These are phyloP conservation scores for Leucophenga varia DNA, from an alignment of 1,140 invertebrate species.

Conservation along the genomic window DNA sequence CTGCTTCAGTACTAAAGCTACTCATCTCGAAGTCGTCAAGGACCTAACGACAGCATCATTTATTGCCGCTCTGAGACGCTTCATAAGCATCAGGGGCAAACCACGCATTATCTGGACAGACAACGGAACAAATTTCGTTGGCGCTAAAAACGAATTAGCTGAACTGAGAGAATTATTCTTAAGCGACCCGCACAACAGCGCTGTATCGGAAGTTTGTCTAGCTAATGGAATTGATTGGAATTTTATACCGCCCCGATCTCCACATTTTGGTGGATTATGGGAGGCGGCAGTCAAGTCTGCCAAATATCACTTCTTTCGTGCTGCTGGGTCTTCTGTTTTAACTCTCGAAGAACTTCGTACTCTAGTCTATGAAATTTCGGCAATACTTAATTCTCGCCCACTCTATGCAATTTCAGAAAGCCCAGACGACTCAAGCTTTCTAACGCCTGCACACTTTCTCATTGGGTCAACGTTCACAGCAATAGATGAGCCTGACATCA, in stretches of 20 bases:
- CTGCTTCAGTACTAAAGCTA: slow-evolving; percentile 29
- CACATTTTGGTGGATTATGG: too few species aligned
- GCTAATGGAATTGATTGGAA: slow-evolving; percentile 28
- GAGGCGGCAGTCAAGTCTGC: too few species aligned
- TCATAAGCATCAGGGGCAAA: slow-evolving; percentile 20
- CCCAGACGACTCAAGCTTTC: not conserved
- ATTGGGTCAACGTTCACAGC: not conserved
- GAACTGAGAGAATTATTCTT: slow-evolving; percentile 3
- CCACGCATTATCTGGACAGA: slow-evolving; percentile 32
- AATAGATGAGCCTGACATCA: not conserved
- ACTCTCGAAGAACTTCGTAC: slow-evolving; percentile 1
- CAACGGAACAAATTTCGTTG: slow-evolving; percentile 46
- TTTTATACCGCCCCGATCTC: too few species aligned
- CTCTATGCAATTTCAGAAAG: too few species aligned
- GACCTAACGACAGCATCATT: slow-evolving; percentile 24
- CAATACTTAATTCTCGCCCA: slow-evolving; percentile 5
- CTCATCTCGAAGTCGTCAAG: slow-evolving; percentile 30
- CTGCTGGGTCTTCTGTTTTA: slow-evolving; percentile 22
- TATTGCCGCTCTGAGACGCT: slow-evolving; percentile 23
- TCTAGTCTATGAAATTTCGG: not conserved
- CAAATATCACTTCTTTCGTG: slow-evolving; percentile 37
- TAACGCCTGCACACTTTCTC: slow-evolving; percentile 3
- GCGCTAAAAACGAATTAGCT: slow-evolving; percentile 21
- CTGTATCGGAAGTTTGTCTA: not conserved
- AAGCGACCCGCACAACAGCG: not conserved